These are phyloP conservation scores for Jordanella pulchra DNA, from an alignment of 2,797 vertebrate genomes.

Conservation along the genomic window DNA sequence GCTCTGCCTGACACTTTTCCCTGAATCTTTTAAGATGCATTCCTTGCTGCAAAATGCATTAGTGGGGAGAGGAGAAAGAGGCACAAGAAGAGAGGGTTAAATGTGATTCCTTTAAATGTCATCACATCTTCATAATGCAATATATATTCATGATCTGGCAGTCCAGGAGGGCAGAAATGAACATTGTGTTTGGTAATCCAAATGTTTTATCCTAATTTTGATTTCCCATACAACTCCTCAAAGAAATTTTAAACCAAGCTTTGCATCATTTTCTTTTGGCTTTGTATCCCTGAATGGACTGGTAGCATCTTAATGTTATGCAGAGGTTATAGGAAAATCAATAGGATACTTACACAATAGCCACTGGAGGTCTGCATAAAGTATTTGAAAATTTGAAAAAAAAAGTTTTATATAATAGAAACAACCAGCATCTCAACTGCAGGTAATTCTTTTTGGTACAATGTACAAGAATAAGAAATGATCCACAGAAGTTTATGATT, in stretches of 20 bases:
- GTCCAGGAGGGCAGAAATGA: conserved; percentile 75
- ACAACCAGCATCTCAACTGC: background rate
- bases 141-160: conserved; percentile 84
- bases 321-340: conserved; percentile 24
- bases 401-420: background rate
- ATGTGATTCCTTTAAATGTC: conserved; percentile 82
- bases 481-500: too few relatives aligned
- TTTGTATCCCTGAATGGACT: conserved; percentile 29
- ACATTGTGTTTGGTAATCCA: conserved; percentile 77
- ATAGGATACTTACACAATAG: conserved; percentile 13
- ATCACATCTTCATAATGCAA: conserved; percentile 83
- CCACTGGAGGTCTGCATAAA: background rate
- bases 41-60: conserved; percentile 77
- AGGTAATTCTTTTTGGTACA: background rate
- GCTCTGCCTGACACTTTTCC: conserved; percentile 74
- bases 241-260: conserved; percentile 42
- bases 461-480: background rate
- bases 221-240: conserved; percentile 57
- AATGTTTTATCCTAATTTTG: conserved; percentile 76
- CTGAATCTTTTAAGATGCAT: conserved; percentile 80
- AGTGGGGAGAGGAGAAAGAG: conserved; percentile 65
- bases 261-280: conserved; percentile 40
- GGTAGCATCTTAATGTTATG: conserved; percentile 25
- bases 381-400: background rate
- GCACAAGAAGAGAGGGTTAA: conserved; percentile 77